A percentile compares a stretch with the other conserved stretches of the same genome.
Conservation (phyloP, 2,797 vertebrate species). For the Chloroceryle amazona region DNA sequence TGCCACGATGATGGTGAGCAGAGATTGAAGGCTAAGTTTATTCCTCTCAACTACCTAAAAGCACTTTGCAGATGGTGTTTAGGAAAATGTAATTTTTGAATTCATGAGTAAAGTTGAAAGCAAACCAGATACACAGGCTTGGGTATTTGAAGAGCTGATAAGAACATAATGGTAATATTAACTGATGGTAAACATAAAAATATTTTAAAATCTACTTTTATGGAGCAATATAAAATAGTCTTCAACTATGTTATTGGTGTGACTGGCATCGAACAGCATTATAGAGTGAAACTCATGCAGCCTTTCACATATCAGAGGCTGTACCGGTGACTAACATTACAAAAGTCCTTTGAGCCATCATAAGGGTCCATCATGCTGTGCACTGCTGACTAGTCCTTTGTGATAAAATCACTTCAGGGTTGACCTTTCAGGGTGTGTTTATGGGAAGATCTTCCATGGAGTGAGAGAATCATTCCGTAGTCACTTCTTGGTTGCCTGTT, state of each 20-base stretch:
- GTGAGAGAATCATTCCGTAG: not conserved
- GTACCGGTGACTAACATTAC: not conserved
- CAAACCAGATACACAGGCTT: not conserved
- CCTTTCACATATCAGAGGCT: not conserved
- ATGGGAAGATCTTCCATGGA: not conserved
- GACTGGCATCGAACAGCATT: not conserved
- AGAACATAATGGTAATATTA: not conserved
- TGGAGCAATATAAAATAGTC: not conserved
- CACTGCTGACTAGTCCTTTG: not conserved
- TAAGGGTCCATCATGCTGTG: not conserved
- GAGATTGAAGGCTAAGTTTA: not conserved
- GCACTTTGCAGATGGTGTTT: not conserved
- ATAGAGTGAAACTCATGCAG: not conserved
- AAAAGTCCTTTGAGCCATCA: not conserved
- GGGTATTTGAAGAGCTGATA: not conserved
- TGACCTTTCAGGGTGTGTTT: not conserved
- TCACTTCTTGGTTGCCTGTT: not conserved
- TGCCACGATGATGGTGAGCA: not conserved
- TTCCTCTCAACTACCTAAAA: not conserved
- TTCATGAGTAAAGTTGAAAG: not conserved
- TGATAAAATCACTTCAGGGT: not conserved
- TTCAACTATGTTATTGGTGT: not conserved
- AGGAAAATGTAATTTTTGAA: not conserved
- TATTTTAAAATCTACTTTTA: not conserved
- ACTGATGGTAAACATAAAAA: not conserved